phyloP scores from a whole-genome alignment of 2,888 invertebrate genomes.

The Latheticus oryzae region DNA sequence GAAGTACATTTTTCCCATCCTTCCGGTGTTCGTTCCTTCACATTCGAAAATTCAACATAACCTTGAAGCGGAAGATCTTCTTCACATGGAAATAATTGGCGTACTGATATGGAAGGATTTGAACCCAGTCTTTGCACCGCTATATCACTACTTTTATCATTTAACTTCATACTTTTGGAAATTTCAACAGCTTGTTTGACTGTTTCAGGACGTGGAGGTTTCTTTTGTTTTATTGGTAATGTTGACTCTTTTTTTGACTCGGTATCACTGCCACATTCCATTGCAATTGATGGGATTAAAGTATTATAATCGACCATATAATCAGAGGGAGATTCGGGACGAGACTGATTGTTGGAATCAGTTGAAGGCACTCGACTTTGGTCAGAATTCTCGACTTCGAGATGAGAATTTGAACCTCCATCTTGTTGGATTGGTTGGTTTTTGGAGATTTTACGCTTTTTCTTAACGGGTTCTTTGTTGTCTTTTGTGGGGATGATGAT shows the following conservation, averaged over 20 bases:
- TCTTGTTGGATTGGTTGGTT: constrained; percentile 49
- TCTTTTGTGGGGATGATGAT: constrained; percentile 60
- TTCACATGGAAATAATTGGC: constrained; percentile 85
- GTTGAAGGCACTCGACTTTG: constrained; percentile 59
- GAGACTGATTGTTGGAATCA: constrained; percentile 56
- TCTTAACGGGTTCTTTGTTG: constrained; percentile 48
- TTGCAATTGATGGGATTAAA: constrained; percentile 62
- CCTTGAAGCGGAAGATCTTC: constrained; percentile 84
- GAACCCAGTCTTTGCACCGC: constrained; percentile 77
- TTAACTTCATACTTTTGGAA: constrained; percentile 62
- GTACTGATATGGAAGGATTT: constrained; percentile 85
- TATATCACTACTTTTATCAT: constrained; percentile 66
- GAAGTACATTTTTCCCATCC: constrained; percentile 87
- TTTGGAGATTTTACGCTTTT: constrained; percentile 61
- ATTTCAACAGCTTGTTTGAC: constrained; percentile 56
- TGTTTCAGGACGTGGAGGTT: constrained; percentile 51
- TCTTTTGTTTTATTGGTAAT: constrained; percentile 44
- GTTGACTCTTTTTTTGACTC: constrained; percentile 56
- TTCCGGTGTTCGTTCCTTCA: constrained; percentile 80
- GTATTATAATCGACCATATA: constrained; percentile 63
- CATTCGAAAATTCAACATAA: constrained; percentile 79
- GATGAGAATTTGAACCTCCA: constrained; percentile 42
- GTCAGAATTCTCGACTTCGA: constrained; percentile 43
- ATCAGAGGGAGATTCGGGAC: constrained; percentile 62
- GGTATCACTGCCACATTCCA: constrained; percentile 59